Conservation (phyloP, 2,113 vertebrate species). For the human (Homo sapiens) region GRCh38 chr3:46221001-46221500, state of each 20-base stretch:
- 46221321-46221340: not conserved
- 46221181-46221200: not conserved
- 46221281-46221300: not conserved
- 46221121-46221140: not conserved
- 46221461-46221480: fast-evolving
- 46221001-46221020: not conserved
- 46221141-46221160: not conserved
- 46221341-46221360: not conserved
- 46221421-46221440: not conserved
- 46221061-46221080: not conserved
- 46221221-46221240: too few relatives aligned
- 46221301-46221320: not conserved
- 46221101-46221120: not conserved
- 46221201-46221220: not conserved
- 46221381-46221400: not conserved
- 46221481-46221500: fast-evolving
- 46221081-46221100: too few relatives aligned
- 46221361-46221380: not conserved
- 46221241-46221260: not conserved
- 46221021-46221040: too few relatives aligned
- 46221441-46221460: not conserved
- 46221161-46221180: fast-evolving
- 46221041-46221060: fast-evolving
- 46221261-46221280: not conserved
- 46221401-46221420: not conserved